Evolutionary conservation across 2,888 invertebrate genomes (phyloP).

Genomic region (Crepidodera aurea): DNA sequence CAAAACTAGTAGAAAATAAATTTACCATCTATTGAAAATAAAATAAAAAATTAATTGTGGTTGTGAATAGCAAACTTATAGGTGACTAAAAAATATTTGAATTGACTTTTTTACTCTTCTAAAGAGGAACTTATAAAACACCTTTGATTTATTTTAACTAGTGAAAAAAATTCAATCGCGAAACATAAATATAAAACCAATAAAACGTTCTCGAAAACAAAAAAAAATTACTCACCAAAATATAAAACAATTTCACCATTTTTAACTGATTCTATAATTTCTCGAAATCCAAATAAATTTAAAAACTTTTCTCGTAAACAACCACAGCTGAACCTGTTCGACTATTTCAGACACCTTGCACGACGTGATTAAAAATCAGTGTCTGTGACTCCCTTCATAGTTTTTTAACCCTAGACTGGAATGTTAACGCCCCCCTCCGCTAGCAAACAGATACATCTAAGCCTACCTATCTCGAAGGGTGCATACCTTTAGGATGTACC

Average conservation of each 20-base stretch:
- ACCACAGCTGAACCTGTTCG: slow-evolving; percentile 9
- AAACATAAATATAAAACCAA: too few species aligned
- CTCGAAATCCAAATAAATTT: slow-evolving; percentile 9
- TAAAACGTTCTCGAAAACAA: too few species aligned
- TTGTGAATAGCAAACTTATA: too few species aligned
- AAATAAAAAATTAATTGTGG: too few species aligned
- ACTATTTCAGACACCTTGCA: slow-evolving; percentile 44
- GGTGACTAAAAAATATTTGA: too few species aligned
- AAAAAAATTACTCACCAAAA: neutral
- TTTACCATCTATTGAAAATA: too few species aligned
- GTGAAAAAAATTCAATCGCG: too few species aligned
- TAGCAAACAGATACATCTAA: slow-evolving; percentile 13
- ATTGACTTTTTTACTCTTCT: too few species aligned
- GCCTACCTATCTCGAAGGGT: slow-evolving; percentile 29
- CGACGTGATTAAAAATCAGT: slow-evolving; percentile 57
- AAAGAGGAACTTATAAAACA: too few species aligned
- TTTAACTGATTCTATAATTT: neutral
- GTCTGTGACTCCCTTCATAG: slow-evolving; percentile 60
- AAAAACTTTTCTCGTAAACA: slow-evolving; percentile 47
- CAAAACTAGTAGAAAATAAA: too few species aligned
- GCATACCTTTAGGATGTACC: slow-evolving; percentile 34
- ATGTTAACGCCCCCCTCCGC: slow-evolving; percentile 48
- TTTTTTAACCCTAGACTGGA: slow-evolving; percentile 60
- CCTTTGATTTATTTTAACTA: too few species aligned
- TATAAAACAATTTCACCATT: neutral